phyloP scores from a whole-genome alignment of 1,140 invertebrate genomes.

The Paraescarpia echinospica region DNA sequence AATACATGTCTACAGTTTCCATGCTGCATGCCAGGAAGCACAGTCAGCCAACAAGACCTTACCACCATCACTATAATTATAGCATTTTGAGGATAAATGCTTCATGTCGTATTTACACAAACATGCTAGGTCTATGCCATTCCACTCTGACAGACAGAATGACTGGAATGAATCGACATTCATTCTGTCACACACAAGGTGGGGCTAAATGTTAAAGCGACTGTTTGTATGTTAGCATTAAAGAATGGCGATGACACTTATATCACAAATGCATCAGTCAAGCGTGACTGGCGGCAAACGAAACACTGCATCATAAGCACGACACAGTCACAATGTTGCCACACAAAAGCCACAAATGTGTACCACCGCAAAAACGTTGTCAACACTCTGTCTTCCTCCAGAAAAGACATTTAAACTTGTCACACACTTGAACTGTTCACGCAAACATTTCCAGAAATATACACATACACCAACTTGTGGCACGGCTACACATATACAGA shows the following conservation, averaged over 20 bases:
- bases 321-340: neutral
- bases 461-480: neutral
- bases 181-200: neutral
- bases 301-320: neutral
- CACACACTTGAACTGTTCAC: neutral
- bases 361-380: neutral
- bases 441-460: neutral
- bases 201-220: neutral
- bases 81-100: no score
- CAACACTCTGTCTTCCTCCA: neutral
- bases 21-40: no score
- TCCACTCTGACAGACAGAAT: neutral
- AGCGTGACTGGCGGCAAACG: neutral
- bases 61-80: no score
- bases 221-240: neutral
- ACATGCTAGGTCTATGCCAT: neutral
- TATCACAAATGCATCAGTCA: neutral
- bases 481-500: neutral
- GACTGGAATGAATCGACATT: neutral
- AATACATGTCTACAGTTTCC: neutral
- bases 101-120: neutral
- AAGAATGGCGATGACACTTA: neutral
- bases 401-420: neutral
- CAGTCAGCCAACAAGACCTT: no score
- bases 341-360: neutral